Evolutionary conservation across 2,888 invertebrate genomes (phyloP), one percentile per base, ranked within the genome.

Genomic region (Cheiracanthium punctorium): DNA sequence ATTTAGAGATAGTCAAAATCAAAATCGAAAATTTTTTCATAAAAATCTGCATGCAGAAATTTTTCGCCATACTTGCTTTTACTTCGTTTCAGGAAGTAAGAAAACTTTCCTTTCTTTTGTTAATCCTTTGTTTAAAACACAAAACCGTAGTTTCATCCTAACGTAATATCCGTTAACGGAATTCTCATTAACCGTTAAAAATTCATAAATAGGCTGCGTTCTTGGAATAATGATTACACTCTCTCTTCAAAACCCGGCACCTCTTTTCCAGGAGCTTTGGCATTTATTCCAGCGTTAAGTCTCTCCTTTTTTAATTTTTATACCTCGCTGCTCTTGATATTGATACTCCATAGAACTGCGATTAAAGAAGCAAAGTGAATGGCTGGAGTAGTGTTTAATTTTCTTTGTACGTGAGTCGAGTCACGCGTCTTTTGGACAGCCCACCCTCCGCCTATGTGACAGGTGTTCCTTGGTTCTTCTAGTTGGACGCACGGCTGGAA

Each of bases 401-500:
- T 58, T 58, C 58, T 58, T 58, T 24, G 24, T 58, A 58, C 58
- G 58, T 58, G 58, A 20, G 24, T 4, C 24, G 5, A 58, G 58
- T n/a, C 58, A 58, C 58, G 58, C 58, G 20, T 58, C 17, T 17
- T 48, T 10, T 17, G 17, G 48, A 4, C 2, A 5, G 4, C 5
- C 58, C 2, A 20, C 4, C 58, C 58, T 24, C 43, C 43, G n/a
- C 43, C 43, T 17, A 64, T 67, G 48, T 73, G 81, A 58, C 81
- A 67, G 69, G 37, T 69, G 74, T 41, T 65, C 74, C 81, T 81
- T 81, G 24, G 32, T 17, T 41, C 37, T 65, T 80, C 28, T 52
- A 41, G 65, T 58, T 32, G 43, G 41, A 43, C 71, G 48, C 76
- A 65, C 24, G 30, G 20, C 67, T 74, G 67, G 81, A 32, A 33